Evolutionary conservation across 23 tunicate species (phyloP).

Genomic region (Trididemnum clinides): DNA sequence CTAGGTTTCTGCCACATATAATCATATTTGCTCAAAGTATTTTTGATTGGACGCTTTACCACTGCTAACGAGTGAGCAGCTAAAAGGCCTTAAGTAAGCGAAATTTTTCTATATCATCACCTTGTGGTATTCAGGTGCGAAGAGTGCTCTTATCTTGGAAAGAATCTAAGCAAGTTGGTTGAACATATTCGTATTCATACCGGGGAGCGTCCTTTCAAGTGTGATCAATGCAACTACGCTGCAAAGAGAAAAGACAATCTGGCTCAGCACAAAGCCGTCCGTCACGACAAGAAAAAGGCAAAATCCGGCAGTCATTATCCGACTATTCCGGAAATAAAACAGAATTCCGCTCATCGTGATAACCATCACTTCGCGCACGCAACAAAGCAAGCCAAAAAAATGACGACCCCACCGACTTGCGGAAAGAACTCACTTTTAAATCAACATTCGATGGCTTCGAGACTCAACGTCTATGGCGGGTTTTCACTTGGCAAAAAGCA

Average conservation of each 20-base stretch:
- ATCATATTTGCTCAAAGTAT: too few relatives aligned
- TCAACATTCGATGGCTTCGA: neutral
- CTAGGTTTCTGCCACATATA: too few relatives aligned
- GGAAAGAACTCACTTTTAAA: neutral
- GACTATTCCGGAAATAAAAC: neutral
- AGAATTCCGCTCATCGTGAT: neutral
- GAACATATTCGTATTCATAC: slow-evolving; percentile 98
- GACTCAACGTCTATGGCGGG: neutral
- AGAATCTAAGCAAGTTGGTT: slow-evolving; percentile 90
- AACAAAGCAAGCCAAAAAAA: neutral
- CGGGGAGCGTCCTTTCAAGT: slow-evolving; percentile 95
- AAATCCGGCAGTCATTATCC: slow-evolving; percentile 46
- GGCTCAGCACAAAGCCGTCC: slow-evolving; percentile 87
- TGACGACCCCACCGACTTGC: neutral
- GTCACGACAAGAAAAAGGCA: slow-evolving; percentile 77
- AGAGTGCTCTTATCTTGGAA: slow-evolving; percentile 87
- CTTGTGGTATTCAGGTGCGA: slow-evolving; percentile 66
- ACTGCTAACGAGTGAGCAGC: too few relatives aligned
- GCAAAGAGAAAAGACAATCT: slow-evolving; percentile 95
- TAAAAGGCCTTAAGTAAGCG: too few relatives aligned
- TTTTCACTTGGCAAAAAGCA: neutral
- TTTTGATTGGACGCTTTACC: too few relatives aligned
- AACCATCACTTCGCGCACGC: neutral
- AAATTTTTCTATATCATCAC: too few relatives aligned
- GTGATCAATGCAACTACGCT: slow-evolving; percentile 96